phyloP scores from a whole-genome alignment of 2,113 vertebrate genomes.

The Hucho hucho region DNA sequence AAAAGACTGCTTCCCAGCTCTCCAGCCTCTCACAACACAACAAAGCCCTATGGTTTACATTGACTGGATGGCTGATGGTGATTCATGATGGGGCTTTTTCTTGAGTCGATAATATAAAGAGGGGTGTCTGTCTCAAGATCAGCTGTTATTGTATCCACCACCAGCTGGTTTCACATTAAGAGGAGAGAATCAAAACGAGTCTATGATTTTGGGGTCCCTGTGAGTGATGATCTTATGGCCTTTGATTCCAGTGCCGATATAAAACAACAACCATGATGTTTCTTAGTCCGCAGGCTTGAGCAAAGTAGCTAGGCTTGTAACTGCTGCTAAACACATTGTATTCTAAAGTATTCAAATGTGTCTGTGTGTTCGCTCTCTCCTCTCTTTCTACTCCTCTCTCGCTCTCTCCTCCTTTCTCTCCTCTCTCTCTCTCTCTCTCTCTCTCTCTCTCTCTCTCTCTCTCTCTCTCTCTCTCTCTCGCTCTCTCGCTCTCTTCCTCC shows the following conservation, averaged over 20 bases:
- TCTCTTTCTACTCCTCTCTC: background rate
- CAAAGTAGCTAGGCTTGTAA: background rate
- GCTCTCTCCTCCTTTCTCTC: background rate
- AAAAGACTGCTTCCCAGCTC: background rate
- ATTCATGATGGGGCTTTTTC: conserved; percentile 6
- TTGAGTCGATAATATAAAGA: conserved; percentile 1
- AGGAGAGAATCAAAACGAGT: background rate
- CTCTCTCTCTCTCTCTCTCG: no score
- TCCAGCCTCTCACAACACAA: no score
- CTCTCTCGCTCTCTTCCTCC: no score
- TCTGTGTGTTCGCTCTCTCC: no score
- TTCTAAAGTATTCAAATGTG: background rate
- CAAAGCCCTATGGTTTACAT: background rate
- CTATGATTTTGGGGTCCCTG: background rate
- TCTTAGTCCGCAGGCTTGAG: background rate
- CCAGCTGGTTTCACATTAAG: no score
- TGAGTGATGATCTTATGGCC: background rate
- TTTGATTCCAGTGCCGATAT: background rate
- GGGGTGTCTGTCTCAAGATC: background rate
- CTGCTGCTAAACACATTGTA: background rate
- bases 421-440: no score
- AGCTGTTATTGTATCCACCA: no score
- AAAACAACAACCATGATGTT: background rate
- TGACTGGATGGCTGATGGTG: conserved; percentile 1
- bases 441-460: no score